Percentiles rank a stretch among this genome's conserved stretches.
Conservation (phyloP, 2,113 vertebrate species). For the Atrichornis clamosus region DNA sequence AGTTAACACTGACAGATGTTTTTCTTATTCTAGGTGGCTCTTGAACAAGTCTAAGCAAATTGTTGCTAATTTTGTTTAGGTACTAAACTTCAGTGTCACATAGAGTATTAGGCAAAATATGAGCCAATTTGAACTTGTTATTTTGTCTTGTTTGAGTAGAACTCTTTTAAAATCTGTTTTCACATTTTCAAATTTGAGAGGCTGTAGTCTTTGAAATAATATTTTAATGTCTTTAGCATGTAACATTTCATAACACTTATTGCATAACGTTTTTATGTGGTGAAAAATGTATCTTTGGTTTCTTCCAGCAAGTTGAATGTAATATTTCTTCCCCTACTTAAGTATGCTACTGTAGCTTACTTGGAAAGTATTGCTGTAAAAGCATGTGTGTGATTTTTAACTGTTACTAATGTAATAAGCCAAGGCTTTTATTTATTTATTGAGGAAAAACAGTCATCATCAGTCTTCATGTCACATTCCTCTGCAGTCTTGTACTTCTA, state of each 20-base stretch:
- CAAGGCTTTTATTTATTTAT: background rate
- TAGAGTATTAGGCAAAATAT: background rate
- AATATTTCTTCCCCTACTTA: background rate
- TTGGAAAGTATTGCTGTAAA: background rate
- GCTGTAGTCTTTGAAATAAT: background rate
- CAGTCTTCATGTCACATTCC: background rate
- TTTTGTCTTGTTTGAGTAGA: background rate
- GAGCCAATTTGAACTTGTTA: background rate
- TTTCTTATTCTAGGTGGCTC: background rate
- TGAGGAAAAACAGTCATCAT: background rate
- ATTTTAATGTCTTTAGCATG: background rate
- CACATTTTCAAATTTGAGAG: background rate
- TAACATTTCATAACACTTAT: background rate
- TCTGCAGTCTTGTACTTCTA: background rate
- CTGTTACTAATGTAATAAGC: background rate
- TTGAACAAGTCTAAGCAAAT: background rate
- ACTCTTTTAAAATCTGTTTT: background rate
- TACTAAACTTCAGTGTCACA: background rate
- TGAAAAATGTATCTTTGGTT: background rate
- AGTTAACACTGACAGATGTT: background rate
- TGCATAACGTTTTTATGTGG: background rate
- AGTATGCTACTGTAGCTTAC: background rate
- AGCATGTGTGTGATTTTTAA: background rate
- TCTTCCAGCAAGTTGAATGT: background rate
- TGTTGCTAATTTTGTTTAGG: background rate